Conservation (phyloP, 2,797 vertebrate genomes). For the Dromococcyx pavoninus region DNA sequence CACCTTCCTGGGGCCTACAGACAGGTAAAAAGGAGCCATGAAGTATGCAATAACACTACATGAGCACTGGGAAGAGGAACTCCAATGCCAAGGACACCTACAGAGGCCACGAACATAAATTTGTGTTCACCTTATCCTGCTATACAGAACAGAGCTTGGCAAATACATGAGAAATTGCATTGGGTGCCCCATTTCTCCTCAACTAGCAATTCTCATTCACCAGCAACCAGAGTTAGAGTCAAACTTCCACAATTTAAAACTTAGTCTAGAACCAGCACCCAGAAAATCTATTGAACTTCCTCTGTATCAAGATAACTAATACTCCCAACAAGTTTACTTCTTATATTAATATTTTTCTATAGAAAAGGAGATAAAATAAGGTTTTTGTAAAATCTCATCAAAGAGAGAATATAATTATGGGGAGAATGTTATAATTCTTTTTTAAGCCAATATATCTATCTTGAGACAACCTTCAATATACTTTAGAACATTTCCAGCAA, state of each 20-base stretch:
- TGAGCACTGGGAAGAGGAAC: not conserved
- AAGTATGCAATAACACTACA: not conserved
- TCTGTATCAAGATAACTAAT: not conserved
- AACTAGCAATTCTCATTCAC: not conserved
- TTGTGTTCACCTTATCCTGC: not conserved
- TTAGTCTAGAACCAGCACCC: not conserved
- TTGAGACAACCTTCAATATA: constrained; percentile 5
- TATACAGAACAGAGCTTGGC: not conserved
- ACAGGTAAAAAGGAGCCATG: not conserved
- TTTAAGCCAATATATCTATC: not conserved
- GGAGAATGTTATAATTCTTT: not conserved
- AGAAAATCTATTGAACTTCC: not conserved
- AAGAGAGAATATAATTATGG: not conserved
- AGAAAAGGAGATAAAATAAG: not conserved
- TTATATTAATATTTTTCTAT: not conserved
- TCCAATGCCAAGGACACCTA: not conserved
- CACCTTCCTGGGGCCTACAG: not conserved
- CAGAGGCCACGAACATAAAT: not conserved
- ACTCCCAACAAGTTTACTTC: not conserved
- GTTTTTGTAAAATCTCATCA: not conserved
- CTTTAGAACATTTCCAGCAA: not conserved
- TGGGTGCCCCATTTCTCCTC: not conserved
- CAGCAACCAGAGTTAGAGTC: not conserved
- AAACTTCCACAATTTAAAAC: not conserved
- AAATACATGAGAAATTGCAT: not conserved